A percentile compares a stretch with the other conserved stretches of the same genome.
Conservation (phyloP, 2,113 vertebrate genomes). For the Lepus europaeus region DNA sequence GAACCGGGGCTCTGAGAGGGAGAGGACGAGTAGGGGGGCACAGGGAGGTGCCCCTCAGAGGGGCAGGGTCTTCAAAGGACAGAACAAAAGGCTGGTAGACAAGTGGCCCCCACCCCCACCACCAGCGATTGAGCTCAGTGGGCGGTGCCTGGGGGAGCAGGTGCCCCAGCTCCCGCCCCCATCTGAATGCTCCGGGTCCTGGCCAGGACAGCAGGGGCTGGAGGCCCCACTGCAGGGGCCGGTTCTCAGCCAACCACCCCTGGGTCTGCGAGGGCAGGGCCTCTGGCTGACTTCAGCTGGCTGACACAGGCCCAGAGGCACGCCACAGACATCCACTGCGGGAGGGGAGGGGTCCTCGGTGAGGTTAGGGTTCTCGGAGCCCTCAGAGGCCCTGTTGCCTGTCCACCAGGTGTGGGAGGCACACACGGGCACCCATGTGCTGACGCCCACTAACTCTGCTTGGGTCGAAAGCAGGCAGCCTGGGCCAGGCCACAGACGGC, state of each 20-base stretch:
- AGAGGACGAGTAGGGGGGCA: too few relatives aligned
- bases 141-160: background rate
- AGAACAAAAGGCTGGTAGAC: fast-evolving
- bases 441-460: background rate
- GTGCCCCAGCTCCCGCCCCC: background rate
- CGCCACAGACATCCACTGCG: background rate
- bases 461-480: background rate
- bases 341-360: background rate
- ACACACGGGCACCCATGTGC: fast-evolving
- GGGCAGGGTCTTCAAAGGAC: background rate
- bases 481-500: background rate
- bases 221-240: background rate
- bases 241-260: background rate
- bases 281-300: background rate
- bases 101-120: background rate
- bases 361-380: background rate
- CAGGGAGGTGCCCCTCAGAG: too few relatives aligned
- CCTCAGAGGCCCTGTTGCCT: background rate
- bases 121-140: background rate
- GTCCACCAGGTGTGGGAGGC: background rate
- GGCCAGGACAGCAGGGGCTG: background rate
- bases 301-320: background rate
- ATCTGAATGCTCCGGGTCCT: background rate
- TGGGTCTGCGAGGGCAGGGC: background rate
- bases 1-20: background rate